These are phyloP conservation scores for Microtus montanus DNA, from an alignment of 2,113 vertebrate genomes.

Conservation along the genomic window DNA sequence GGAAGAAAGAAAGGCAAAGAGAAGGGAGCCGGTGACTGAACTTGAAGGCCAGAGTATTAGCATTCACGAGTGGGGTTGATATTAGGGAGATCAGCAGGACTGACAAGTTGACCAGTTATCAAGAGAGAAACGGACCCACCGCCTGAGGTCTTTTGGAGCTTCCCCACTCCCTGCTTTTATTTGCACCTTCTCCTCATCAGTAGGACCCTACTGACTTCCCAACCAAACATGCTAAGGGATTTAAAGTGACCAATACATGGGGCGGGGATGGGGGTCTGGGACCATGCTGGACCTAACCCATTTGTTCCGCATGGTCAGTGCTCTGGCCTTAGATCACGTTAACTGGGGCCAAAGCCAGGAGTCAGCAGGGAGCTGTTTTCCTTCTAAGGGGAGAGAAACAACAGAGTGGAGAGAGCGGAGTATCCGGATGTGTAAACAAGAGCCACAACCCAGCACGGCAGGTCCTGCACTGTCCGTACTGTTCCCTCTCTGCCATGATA, in stretches of 20 bases:
- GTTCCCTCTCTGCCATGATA: not conserved
- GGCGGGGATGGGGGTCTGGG: not conserved
- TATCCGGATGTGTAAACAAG: not conserved
- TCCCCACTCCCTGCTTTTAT: not conserved
- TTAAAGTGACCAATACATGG: not conserved
- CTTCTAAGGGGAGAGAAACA: not conserved
- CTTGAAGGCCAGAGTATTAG: not conserved
- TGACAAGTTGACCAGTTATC: not conserved
- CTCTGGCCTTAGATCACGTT: not conserved
- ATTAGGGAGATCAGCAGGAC: accelerated
- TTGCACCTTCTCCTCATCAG: not conserved
- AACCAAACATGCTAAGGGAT: not conserved
- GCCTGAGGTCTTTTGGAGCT: not conserved
- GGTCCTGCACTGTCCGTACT: not conserved
- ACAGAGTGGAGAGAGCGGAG: too few species aligned
- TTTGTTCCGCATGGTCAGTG: not conserved
- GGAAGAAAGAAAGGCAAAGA: not conserved
- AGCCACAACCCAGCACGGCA: not conserved
- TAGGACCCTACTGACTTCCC: not conserved
- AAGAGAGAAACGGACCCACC: accelerated
- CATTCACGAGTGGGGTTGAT: not conserved
- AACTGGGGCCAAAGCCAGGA: not conserved
- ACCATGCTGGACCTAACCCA: not conserved
- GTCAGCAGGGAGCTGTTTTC: not conserved
- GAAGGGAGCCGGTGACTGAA: not conserved